A percentile compares a stretch with the other conserved stretches of the same genome.
Evolutionary conservation across 2,797 vertebrate genomes (phyloP).

Genomic region (Clarias fuscus): DNA sequence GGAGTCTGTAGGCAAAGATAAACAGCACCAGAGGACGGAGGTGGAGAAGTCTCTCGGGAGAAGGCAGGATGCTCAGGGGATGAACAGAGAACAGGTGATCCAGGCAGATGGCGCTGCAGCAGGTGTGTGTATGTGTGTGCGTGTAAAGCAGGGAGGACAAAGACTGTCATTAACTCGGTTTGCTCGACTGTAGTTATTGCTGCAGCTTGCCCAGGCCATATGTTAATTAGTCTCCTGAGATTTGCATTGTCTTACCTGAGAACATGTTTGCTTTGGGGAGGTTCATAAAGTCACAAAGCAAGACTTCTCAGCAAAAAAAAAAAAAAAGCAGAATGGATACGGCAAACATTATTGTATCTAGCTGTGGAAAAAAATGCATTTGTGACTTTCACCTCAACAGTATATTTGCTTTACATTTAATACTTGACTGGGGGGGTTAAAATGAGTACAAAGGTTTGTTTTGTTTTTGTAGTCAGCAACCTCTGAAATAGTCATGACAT

Average conservation of each 20-base stretch:
- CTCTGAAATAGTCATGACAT: slow-evolving; percentile 27
- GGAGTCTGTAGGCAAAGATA: slow-evolving; percentile 42
- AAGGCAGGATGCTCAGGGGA: slow-evolving; percentile 28
- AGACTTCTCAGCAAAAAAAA: background rate
- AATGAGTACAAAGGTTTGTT: background rate
- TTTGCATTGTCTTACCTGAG: slow-evolving; percentile 23
- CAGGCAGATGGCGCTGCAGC: slow-evolving; percentile 42
- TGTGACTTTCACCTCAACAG: background rate
- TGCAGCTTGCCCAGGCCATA: slow-evolving; percentile 34
- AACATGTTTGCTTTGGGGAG: slow-evolving; percentile 12
- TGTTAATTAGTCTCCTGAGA: slow-evolving; percentile 47
- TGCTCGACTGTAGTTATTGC: slow-evolving; percentile 27
- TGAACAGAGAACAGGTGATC: slow-evolving; percentile 40
- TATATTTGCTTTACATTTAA: background rate
- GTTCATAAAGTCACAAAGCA: background rate
- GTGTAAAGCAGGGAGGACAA: slow-evolving; percentile 12
- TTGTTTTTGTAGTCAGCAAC: slow-evolving; percentile 11
- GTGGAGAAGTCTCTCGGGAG: slow-evolving; percentile 17
- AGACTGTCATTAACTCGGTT: slow-evolving; percentile 42
- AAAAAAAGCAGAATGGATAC: slow-evolving; percentile 5
- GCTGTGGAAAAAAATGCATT: background rate
- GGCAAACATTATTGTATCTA: background rate
- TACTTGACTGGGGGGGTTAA: slow-evolving; percentile 12
- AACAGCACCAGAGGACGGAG: slow-evolving; percentile 45
- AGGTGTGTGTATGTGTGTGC: slow-evolving; percentile 66